Base-by-base conservation (phyloP, 2,113 vertebrate genomes). In the Excalfactoria chinensis region DNA sequence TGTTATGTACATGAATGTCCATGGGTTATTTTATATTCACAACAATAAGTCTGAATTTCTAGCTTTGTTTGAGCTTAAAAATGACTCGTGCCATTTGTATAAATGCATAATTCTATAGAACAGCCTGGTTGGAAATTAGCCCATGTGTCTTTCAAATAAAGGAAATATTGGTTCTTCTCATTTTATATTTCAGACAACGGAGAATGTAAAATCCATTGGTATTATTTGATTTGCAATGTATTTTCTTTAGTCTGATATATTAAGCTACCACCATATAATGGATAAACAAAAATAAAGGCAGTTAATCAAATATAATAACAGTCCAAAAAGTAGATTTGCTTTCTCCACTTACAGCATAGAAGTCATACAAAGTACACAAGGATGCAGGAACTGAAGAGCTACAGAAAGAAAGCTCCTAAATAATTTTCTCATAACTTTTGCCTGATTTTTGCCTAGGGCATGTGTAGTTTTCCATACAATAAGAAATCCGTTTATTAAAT, bases 291-390 rank as follows among this genome's bases (percentile, higher is more conserved):
- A 74, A 69, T 20, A 48, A 72, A 58, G 18, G 15, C 7, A 46
- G 28, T 34, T 43, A 73, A 13, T 4, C 58, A 79, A 84, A 58
- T 58, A 69, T 80, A 84, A 58, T 26, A 68, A 49, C 5, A 49
- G 6, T 26, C 43, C 22, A 37, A 90, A 90, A 58, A 0, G 1
- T 2, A 77, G 10, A 35, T 55, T 22, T 13, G 5, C 5, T 83
- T 88, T 80, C 23, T 49, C 8, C 13, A 49, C 3, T 79, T 70
- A 44, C 4, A 37, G 4, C 30, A 34, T 2, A 53, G 32, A 74
- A 71, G 9, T 20, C 11, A 34, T 2, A 0, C 15, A 46, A 79
- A 7, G 10, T n/a, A 26, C n/a, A 40, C 3, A 22, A 53, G 13
- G 8, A 53, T 5, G 25, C 6, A 84, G 19, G 21, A 72, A 6